Evolutionary conservation across 2,888 invertebrate genomes (phyloP), one percentile per base, ranked within the genome.

Genomic region (Agonopterix alstromeriana): DNA sequence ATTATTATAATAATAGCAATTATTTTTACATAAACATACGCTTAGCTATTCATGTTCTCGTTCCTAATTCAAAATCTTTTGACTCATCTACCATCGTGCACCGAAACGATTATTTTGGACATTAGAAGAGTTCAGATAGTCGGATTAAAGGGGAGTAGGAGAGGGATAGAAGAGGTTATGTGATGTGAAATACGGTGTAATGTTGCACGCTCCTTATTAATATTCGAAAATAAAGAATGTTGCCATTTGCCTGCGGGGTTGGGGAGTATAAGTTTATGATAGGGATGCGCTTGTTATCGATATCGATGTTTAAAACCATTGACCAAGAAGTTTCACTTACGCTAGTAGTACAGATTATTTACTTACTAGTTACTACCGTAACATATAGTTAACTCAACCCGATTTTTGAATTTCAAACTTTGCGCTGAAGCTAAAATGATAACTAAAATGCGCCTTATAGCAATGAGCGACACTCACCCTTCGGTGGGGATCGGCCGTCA

Each of bases 171-270:
- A 64, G 64, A 67, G 73, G 72, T 38, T 43, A 80, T 77, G 73
- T 82, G 78, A 70, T 78, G 72, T 84, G 82, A 85, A 81, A 83
- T 84, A 84, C 84, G 77, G 81, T 77, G 81, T 85, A 85, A 82
- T 82, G 82, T 70, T 80, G 81, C 80, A 77, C 77, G 77, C 79
- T 82, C 73, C 82, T 83, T 85, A 83, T 84, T 85, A 85, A 85
- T 83, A 85, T 85, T 83, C 82, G 71, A 83, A 84, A 85, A 83
- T 82, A 84, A 85, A 85, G 79, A 85, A 85, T 84, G 77, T 80
- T 80, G 73, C 83, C 78, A 80, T 78, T 70, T 73, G 77, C 78
- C 84, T 77, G 67, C 60, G 58, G 80, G 84, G 68, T 60, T 65
- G 70, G 76, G 74, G 77, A 75, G 80, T 77, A 71, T 73, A 73